Base-by-base conservation (phyloP, 2,797 vertebrate genomes). In the Halcyon chelicuti region DNA sequence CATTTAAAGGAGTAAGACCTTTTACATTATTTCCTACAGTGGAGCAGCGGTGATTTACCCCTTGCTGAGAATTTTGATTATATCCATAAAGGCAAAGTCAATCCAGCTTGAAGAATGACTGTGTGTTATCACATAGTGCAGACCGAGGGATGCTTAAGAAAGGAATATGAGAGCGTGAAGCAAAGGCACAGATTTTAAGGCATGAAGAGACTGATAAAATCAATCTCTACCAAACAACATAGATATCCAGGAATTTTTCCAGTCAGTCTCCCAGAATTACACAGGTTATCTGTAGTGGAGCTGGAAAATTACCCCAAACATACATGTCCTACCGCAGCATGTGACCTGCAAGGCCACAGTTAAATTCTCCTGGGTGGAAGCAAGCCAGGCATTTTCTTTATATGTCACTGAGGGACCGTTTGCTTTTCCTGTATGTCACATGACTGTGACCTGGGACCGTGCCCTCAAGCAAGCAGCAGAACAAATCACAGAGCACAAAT, bases 381-480 rank as follows among this genome's bases (percentile, higher is more conserved):
- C 35, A 61, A 94, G 58, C 22, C 80, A 81, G 37, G 35, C 20
- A 23, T 86, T 93, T 90, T 86, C 72, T 81, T 91, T 86, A 67
- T 67, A 54, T 75, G 49, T 80, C 73, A 52, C 47, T 33, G 58
- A 75, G 70, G 76, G 25, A 75, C 62, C 21, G 22, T 78, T 93
- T 95, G 35, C 62, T 78, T 88, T 90, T 93, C n/a, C 73, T 88
- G 2, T 65, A 18, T 57, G 46, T 94, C 96, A 90, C 54, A 68
- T 49, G 70, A 54, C 62, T 92, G 60, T 33, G 92, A 84, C 80
- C 91, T 72, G 51, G 86, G 94, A 93, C 80, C n/a, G 10, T 86
- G 80, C 40, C 66, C 80, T 93, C 62, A 72, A 91, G 62, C 70
- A 81, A 35, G 77, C 39, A 94, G 77, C 62, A 90, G 86, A 92